Evolutionary conservation across 2,888 invertebrate species (phyloP), one percentile per base, ranked within the genome.

Genomic region (Sphaerophoria rueppellii): DNA sequence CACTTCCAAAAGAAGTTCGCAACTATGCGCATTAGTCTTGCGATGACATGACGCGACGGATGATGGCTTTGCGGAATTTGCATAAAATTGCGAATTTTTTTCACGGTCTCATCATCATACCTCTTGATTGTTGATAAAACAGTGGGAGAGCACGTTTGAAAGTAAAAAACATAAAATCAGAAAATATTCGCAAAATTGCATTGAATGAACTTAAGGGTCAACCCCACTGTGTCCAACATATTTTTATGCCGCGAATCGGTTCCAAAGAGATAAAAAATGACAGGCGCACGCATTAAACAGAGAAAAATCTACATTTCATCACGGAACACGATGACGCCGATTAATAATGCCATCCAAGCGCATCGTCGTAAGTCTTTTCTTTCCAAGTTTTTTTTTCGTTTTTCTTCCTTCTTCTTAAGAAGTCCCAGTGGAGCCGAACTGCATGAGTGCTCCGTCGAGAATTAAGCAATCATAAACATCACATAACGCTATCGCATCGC

Each of bases 381-480:
- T 11, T 55, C 48, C 52, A 57, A 54, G 14, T 61, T 43, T 11
- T 43, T 34, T 57, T 63, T 60, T 6, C 37, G 6, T 37, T 37
- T 37, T 37, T 37, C 6, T n/a, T n/a, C n/a, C n/a, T 40, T 40
- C 24, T 9, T 43, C 9, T 43, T 11, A 63, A 63, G 34, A 67
- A 78, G 46, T 57, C 35, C 24, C 43, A 60, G 6, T 40, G 14
- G 40, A 40, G 43, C 57, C 34, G 24, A 35, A 65, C 72, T 72
- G 82, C 76, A 71, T 71, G 58, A 79, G 74, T 60, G 83, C 83
- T 65, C 54, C 60, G 40, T 34, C 40, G 46, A 43, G 82, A 82
- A 83, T 83, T 83, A 76, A 83, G 83, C 83, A 75, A 83, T 83
- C 83, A 83, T 83, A 80, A 65, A 71, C 75, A 71, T 72, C 80